phyloP scores from a whole-genome alignment of 2,113 vertebrate species.

The Australoheros scitulus region DNA sequence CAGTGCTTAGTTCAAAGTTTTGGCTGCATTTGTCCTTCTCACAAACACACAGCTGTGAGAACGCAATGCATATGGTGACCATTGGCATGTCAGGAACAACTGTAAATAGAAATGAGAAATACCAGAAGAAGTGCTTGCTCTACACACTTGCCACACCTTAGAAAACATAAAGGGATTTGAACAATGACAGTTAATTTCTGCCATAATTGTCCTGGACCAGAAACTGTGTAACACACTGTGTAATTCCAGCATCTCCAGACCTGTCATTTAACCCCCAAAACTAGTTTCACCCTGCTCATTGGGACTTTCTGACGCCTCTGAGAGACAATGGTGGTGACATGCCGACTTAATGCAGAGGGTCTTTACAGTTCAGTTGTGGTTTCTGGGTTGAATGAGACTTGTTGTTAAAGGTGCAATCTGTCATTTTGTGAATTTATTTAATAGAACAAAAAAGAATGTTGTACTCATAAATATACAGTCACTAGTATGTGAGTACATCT shows the following conservation, averaged over 20 bases:
- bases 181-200: slow-evolving; percentile 44
- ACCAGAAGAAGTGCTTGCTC: not conserved
- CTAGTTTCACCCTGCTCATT: slow-evolving; percentile 63
- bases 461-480: too few species aligned
- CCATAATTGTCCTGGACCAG: slow-evolving; percentile 29
- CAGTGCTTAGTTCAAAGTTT: slow-evolving; percentile 31
- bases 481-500: too few species aligned
- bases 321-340: not conserved
- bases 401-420: not conserved
- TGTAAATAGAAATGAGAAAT: not conserved
- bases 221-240: slow-evolving; percentile 42
- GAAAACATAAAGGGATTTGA: slow-evolving; percentile 3
- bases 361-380: not conserved
- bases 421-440: too few species aligned
- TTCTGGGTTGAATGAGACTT: not conserved
- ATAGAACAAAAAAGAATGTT: too few species aligned
- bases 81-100: not conserved
- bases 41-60: slow-evolving; percentile 28
- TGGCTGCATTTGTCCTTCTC: not conserved
- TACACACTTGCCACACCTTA: not conserved
- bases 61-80: not conserved
- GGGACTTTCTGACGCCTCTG: slow-evolving; percentile 50
- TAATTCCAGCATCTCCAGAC: slow-evolving; percentile 63
- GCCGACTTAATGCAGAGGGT: not conserved
- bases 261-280: slow-evolving; percentile 59